Conservation (phyloP, 2,888 invertebrate species). For the Pseudococcus jackbeardsleyi region DNA sequence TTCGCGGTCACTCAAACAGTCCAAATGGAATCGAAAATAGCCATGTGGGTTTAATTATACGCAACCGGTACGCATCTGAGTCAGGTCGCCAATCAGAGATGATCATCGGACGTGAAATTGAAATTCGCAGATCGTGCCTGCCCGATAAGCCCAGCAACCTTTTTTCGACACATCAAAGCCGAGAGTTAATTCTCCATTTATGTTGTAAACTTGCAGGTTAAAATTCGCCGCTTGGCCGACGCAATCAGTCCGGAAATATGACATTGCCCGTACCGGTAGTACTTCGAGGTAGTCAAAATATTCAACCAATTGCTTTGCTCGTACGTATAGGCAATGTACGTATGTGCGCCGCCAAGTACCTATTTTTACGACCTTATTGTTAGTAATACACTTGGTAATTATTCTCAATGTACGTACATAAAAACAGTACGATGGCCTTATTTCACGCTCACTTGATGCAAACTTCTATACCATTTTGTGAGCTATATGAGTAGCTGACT, state of each 20-base stretch:
- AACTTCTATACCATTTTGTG: neutral
- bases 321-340: neutral
- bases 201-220: neutral
- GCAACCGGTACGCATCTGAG: neutral
- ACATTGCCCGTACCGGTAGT: slow-evolving; percentile 18
- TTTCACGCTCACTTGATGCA: slow-evolving; percentile 28
- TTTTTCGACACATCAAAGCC: slow-evolving; percentile 2
- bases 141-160: neutral
- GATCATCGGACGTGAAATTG: slow-evolving; percentile 21
- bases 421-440: slow-evolving; percentile 38
- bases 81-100: neutral
- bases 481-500: neutral
- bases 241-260: slow-evolving; percentile 44
- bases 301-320: neutral
- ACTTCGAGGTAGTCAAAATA: neutral
- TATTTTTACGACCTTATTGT: slow-evolving; percentile 44
- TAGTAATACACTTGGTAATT: slow-evolving; percentile 25
- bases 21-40: neutral
- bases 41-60: neutral
- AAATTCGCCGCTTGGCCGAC: neutral
- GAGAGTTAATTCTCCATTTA: neutral
- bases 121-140: neutral
- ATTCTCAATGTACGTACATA: neutral
- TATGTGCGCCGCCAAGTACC: neutral
- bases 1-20: neutral